phyloP scores from a whole-genome alignment of 2,797 vertebrate genomes.

The Argentina silus region DNA sequence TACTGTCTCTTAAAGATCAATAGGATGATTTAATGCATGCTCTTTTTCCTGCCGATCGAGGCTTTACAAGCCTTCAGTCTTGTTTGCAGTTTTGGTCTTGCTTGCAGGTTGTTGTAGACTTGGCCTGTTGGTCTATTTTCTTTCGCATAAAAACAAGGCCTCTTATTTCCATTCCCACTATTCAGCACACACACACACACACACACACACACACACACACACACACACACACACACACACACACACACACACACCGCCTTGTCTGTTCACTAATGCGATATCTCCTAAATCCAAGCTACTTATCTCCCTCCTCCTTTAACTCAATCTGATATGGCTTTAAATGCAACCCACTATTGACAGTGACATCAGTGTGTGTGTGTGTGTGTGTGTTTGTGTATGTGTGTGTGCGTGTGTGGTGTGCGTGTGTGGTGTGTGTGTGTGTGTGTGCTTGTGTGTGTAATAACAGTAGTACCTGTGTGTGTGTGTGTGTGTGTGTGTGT shows the following conservation, averaged over 20 bases:
- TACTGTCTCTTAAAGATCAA: conserved; percentile 4
- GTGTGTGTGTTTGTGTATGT: background rate
- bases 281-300: conserved; percentile 59
- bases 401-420: conserved; percentile 10
- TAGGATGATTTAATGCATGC: background rate
- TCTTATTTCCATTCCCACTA: background rate
- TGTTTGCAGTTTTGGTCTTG: background rate
- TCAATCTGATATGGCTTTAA: conserved; percentile 74
- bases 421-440: conserved; percentile 4
- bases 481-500: conserved; percentile 18
- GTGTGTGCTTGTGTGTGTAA: background rate
- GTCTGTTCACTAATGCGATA: conserved; percentile 44
- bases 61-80: background rate
- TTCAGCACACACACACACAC: conserved; percentile 8
- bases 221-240: conserved; percentile 12
- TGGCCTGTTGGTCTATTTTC: background rate
- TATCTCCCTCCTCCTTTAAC: conserved; percentile 48
- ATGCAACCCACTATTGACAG: conserved; percentile 49
- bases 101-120: background rate
- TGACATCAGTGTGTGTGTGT: conserved; percentile 58
- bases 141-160: background rate
- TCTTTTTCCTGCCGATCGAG: background rate
- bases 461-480: background rate
- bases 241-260: conserved; percentile 14
- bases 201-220: conserved; percentile 18